phyloP scores from a whole-genome alignment of 1,140 invertebrate genomes.

The Atta cephalotes region DNA sequence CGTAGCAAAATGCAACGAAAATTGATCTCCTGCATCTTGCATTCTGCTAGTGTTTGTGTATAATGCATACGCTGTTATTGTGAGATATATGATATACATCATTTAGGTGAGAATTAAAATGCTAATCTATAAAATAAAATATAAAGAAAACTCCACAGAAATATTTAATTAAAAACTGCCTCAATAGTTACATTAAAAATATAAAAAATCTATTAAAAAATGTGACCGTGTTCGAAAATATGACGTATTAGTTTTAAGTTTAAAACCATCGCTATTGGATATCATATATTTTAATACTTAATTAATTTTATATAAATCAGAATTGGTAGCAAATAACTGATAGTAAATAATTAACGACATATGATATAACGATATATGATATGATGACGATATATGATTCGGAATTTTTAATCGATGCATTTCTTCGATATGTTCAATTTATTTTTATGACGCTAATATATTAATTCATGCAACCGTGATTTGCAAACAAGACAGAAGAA shows the following conservation, averaged over 20 bases:
- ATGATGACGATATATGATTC: not conserved
- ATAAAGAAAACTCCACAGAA: not conserved
- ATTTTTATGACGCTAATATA: slow-evolving; percentile 60
- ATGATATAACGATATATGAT: not conserved
- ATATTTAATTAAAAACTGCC: not conserved
- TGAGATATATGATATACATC: not conserved
- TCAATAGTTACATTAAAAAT: not conserved
- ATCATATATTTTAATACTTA: not conserved
- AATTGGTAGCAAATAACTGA: too few relatives aligned
- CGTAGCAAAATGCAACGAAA: not conserved
- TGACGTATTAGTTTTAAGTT: not conserved
- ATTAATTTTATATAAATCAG: slow-evolving; percentile 7
- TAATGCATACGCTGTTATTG: not conserved
- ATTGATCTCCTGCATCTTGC: not conserved
- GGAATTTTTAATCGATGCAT: slow-evolving; percentile 41
- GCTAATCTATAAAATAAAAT: not conserved
- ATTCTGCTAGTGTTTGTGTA: not conserved
- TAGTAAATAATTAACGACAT: not conserved
- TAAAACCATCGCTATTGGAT: not conserved
- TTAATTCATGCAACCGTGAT: slow-evolving; percentile 30
- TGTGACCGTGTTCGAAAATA: not conserved
- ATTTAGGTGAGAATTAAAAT: not conserved
- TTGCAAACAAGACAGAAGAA: not conserved
- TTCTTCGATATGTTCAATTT: slow-evolving; percentile 47
- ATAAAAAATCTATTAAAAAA: slow-evolving; percentile 30